These are phyloP conservation scores for Trisateles emortualis DNA, from an alignment of 2,888 invertebrate genomes.

Conservation along the genomic window DNA sequence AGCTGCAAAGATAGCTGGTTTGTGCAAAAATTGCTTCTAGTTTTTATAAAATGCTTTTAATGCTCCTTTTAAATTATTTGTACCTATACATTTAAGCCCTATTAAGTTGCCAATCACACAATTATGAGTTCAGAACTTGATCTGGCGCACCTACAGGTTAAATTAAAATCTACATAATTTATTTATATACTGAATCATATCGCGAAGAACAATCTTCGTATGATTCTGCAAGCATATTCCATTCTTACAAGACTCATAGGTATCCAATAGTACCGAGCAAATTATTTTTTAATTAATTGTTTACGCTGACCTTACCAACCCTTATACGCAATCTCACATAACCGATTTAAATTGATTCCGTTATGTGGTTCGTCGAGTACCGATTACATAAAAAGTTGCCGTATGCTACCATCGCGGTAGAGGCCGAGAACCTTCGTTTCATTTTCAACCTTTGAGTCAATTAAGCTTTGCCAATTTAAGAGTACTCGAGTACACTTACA, in stretches of 20 bases:
- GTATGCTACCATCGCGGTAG: constrained; percentile 39
- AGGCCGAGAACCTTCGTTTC: constrained; percentile 63
- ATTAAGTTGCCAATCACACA: too few relatives aligned
- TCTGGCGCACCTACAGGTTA: too few relatives aligned
- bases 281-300: constrained; percentile 32
- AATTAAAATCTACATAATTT: too few relatives aligned
- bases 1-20: too few relatives aligned
- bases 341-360: constrained; percentile 65
- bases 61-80: too few relatives aligned
- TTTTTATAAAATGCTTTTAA: too few relatives aligned
- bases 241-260: background rate
- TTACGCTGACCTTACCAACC: constrained; percentile 54
- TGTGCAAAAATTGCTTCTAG: too few relatives aligned
- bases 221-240: background rate
- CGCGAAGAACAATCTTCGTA: background rate
- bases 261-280: constrained; percentile 4
- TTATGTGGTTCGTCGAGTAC: constrained; percentile 62
- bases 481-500: constrained; percentile 70
- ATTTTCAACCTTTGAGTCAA: constrained; percentile 85
- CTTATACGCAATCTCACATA: constrained; percentile 60
- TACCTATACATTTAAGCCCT: too few relatives aligned
- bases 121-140: too few relatives aligned
- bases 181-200: too few relatives aligned
- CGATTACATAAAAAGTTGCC: constrained; percentile 69
- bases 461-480: constrained; percentile 85